A percentile compares a stretch with the other conserved stretches of the same genome.
phyloP scores from a whole-genome alignment of 2,888 invertebrate species.

The Celastrina argiolus region DNA sequence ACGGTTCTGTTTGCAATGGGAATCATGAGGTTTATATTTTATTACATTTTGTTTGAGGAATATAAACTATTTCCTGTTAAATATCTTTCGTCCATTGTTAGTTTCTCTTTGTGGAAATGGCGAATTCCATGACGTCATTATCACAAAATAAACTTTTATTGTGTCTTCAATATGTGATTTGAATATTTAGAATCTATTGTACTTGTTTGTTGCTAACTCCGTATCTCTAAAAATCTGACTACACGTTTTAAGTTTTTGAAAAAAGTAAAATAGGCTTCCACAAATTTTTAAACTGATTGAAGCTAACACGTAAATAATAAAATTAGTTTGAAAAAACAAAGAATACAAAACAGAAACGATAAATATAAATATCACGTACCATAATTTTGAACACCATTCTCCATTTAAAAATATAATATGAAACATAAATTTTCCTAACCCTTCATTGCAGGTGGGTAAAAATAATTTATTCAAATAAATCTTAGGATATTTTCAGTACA shows the following conservation, averaged over 20 bases:
- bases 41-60: constrained; percentile 64
- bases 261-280: too few species aligned
- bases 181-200: background rate
- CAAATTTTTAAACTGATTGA: too few species aligned
- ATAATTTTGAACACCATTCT: constrained; percentile 17
- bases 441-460: constrained; percentile 71
- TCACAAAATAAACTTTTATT: constrained; percentile 47
- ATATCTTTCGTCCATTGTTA: constrained; percentile 56
- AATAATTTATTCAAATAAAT: constrained; percentile 78
- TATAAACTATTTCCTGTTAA: constrained; percentile 73
- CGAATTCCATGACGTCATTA: constrained; percentile 57
- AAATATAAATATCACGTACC: background rate
- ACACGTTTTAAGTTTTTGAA: too few species aligned
- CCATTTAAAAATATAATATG: constrained; percentile 19
- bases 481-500: constrained; percentile 59
- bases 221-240: too few species aligned
- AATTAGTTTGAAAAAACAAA: too few species aligned
- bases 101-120: constrained; percentile 48
- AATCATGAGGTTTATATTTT: constrained; percentile 44
- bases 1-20: constrained; percentile 37
- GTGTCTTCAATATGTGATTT: constrained; percentile 12
- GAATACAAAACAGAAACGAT: background rate
- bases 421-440: constrained; percentile 63
- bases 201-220: background rate
- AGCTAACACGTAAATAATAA: too few species aligned